phyloP scores from a whole-genome alignment of 2,888 invertebrate species.

The Oscheius sp. region DNA sequence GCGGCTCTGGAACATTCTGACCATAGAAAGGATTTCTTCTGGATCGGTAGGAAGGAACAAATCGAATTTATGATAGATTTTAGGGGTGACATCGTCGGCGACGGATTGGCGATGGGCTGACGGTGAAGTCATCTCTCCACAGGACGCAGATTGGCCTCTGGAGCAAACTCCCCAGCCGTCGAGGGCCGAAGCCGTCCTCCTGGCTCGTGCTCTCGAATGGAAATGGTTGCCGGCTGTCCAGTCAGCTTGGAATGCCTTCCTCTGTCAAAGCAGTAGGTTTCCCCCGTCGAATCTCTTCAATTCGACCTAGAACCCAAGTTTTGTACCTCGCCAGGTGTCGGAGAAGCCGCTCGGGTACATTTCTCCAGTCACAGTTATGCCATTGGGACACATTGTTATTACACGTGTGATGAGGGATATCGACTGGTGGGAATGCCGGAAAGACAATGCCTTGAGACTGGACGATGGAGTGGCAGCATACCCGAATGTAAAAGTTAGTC shows the following conservation, averaged over 20 bases:
- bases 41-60: conserved; percentile 52
- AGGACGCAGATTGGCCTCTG: conserved; percentile 51
- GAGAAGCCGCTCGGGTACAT: conserved; percentile 60
- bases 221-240: conserved; percentile 65
- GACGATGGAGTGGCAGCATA: conserved; percentile 63
- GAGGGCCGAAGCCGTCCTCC: conserved; percentile 51
- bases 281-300: background rate
- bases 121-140: conserved; percentile 48
- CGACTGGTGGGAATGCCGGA: conserved; percentile 42
- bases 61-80: too few relatives aligned
- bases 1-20: conserved; percentile 49
- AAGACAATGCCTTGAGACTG: conserved; percentile 55
- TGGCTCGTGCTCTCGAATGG: conserved; percentile 59
- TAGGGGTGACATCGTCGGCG: conserved; percentile 50
- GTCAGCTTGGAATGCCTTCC: conserved; percentile 63
- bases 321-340: conserved; percentile 66
- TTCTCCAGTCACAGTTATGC: conserved; percentile 67
- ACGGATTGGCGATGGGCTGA: conserved; percentile 62
- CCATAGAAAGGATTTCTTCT: conserved; percentile 59
- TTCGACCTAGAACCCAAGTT: conserved; percentile 60
- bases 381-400: conserved; percentile 64
- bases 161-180: conserved; percentile 42
- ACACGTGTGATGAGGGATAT: conserved; percentile 65
- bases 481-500: conserved; percentile 57
- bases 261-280: conserved; percentile 62